Evolutionary conservation across 2,888 invertebrate species (phyloP).

Genomic region (Orthonychiurus folsomi): DNA sequence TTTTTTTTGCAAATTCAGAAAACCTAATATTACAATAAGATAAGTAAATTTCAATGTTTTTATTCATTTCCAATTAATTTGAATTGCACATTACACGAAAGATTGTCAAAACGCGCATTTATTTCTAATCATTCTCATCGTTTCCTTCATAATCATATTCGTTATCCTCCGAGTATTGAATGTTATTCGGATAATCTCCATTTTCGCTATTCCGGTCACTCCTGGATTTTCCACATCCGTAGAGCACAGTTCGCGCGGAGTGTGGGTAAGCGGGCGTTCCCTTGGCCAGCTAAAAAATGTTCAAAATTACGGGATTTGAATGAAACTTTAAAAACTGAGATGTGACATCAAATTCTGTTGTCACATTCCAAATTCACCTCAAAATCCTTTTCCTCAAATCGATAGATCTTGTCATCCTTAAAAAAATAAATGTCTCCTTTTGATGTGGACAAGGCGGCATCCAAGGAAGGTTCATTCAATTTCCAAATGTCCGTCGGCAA

Average conservation of each 20-base stretch:
- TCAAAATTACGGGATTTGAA: not conserved
- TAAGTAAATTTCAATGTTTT: too few species aligned
- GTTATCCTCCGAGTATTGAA: not conserved
- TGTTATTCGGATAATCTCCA: not conserved
- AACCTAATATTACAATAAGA: too few species aligned
- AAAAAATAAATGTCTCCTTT: constrained; percentile 29
- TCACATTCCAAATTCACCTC: constrained; percentile 9
- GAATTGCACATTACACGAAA: too few species aligned
- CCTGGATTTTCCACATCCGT: not conserved
- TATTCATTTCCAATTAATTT: too few species aligned
- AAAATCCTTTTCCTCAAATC: constrained; percentile 16
- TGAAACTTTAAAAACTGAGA: not conserved
- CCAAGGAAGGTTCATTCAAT: constrained; percentile 10
- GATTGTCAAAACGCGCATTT: too few species aligned
- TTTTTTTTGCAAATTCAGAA: too few species aligned
- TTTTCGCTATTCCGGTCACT: not conserved
- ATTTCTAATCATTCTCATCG: not conserved
- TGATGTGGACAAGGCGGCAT: constrained; percentile 15
- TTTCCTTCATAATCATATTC: not conserved
- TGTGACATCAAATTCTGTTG: not conserved
- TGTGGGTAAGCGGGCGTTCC: not conserved
- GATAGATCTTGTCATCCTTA: constrained; percentile 30
- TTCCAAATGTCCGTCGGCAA: not conserved
- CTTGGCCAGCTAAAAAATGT: not conserved
- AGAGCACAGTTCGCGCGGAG: not conserved